Base-by-base conservation (phyloP, 2,113 vertebrate genomes). In the Sterna hirundo region DNA sequence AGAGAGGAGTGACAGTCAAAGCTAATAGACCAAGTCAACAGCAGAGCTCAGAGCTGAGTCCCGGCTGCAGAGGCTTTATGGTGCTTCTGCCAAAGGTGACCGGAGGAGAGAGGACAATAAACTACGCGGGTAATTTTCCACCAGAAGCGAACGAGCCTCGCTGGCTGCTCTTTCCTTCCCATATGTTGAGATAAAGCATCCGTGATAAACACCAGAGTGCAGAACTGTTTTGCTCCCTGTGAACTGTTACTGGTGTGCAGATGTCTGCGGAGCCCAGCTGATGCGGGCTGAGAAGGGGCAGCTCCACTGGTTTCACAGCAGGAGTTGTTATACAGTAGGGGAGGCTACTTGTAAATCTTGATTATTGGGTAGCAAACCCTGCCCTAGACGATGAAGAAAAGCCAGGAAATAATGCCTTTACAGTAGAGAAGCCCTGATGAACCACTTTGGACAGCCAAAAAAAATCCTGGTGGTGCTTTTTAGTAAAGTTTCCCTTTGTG, bases 111-210 rank as follows among this genome's bases (percentile, higher is more conserved):
- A 87, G 78, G 70, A 89, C 84, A 78, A 89, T 94, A 95, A 96
- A 91, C 82, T 70, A 44, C 0, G 0, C 0, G 1, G 29, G 87
- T 91, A 89, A 91, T 94, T 96, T 95, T 95, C 94, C 84, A 93
- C 66, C 68, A 83, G 89, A 93, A 91, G 91, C 84, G 76, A 94
- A 91, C 66, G 85, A 77, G 71, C 64, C 29, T 91, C 0, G 3
- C 85, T 96, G 95, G 84, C 94, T 94, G 60, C 78, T 89, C 74
- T 83, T 93, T 82, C 71, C 68, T 91, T 95, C 82, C 86, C 87
- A 55, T 93, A 66, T 93, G 81, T 57, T 86, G 70, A 96, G 91
- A 58, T 85, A 95, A 95, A 96, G 81, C 69, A 89, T 40, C 68
- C 6, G 11, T 96, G 86, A 82, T 85, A 85, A 95, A 87, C 11